These are phyloP conservation scores for zebrafish (Danio rerio) DNA, from an alignment of 2,113 vertebrate genomes.

Conservation along the genomic window GRCz12tu NC_133183.1:31434501-31435000, in stretches of 20 bases:
- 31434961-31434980: background rate
- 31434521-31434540: background rate
- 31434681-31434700: background rate
- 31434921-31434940: background rate
- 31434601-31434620: conserved; percentile 20
- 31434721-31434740: conserved; percentile 21
- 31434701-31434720: conserved; percentile 18
- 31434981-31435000: background rate
- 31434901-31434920: background rate
- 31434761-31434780: background rate
- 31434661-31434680: background rate
- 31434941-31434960: background rate
- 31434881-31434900: background rate
- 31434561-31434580: background rate
- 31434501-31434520: background rate
- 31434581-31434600: background rate
- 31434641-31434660: background rate
- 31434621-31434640: conserved; percentile 26
- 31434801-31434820: conserved; percentile 27
- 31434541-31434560: background rate
- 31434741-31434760: conserved; percentile 28
- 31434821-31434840: conserved; percentile 23
- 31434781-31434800: conserved; percentile 19
- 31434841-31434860: conserved; percentile 19
- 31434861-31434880: conserved; percentile 23